phyloP scores from a whole-genome alignment of 1,140 invertebrate species.

The Plectus sambesii region DNA sequence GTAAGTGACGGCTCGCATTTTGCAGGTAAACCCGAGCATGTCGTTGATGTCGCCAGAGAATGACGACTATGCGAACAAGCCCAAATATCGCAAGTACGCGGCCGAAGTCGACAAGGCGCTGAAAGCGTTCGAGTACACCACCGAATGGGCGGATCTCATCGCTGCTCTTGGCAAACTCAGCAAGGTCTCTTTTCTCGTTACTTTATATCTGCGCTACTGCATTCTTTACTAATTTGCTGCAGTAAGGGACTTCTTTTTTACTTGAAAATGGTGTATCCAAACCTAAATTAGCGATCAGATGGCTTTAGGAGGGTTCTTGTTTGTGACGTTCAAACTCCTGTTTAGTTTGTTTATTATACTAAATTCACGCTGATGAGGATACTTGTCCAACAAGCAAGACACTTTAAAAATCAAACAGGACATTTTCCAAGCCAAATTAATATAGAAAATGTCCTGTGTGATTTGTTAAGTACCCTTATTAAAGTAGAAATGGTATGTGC shows the following conservation, averaged over 20 bases:
- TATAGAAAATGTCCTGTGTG: too few relatives aligned
- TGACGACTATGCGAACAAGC: too few relatives aligned
- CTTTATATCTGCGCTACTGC: conserved; percentile 1
- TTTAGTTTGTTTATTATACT: background rate
- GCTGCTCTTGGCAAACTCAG: conserved; percentile 79
- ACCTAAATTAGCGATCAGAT: too few relatives aligned
- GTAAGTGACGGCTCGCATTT: too few relatives aligned
- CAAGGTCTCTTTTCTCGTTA: conserved; percentile 55
- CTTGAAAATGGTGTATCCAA: background rate
- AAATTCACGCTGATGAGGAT: too few relatives aligned
- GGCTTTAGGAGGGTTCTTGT: background rate
- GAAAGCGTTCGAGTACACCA: conserved; percentile 78
- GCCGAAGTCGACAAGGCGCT: conserved; percentile 73
- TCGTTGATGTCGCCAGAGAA: too few relatives aligned
- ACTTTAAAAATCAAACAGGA: too few relatives aligned
- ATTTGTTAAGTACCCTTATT: too few relatives aligned
- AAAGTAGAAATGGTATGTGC: too few relatives aligned
- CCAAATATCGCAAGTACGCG: conserved; percentile 66
- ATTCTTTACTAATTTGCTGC: background rate
- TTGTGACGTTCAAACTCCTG: background rate
- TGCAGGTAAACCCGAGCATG: too few relatives aligned
- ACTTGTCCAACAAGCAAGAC: too few relatives aligned
- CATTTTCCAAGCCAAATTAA: too few relatives aligned
- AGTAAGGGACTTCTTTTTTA: background rate
- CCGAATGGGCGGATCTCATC: conserved; percentile 89